Conservation (phyloP, 2,113 vertebrate species). For the Phainopepla nitens region DNA sequence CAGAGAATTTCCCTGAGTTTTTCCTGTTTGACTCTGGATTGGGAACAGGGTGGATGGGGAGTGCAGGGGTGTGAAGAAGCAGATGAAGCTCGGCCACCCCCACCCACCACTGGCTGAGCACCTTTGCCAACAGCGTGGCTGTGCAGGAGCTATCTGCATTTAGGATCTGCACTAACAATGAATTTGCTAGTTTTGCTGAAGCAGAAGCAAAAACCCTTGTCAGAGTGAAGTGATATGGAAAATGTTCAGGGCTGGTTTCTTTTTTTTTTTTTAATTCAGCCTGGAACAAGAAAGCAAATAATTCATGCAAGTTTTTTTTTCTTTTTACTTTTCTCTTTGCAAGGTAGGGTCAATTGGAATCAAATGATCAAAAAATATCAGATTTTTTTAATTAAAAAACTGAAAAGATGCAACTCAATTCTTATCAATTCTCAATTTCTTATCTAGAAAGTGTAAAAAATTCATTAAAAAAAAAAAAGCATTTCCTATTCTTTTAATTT, state of each 20-base stretch:
- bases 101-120: background rate
- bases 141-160: background rate
- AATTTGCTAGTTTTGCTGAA: conserved; percentile 19
- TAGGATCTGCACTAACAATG: conserved; percentile 19
- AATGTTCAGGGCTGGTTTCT: background rate
- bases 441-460: background rate
- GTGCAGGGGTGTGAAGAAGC: background rate
- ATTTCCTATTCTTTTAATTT: background rate
- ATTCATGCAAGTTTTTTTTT: background rate
- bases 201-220: background rate
- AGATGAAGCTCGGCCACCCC: background rate
- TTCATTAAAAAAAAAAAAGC: background rate
- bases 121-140: background rate
- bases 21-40: background rate
- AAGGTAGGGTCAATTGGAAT: background rate
- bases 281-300: background rate
- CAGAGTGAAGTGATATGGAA: conserved; percentile 17
- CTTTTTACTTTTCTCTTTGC: background rate
- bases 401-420: background rate
- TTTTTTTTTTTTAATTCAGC: background rate
- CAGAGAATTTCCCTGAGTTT: background rate
- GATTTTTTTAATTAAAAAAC: background rate
- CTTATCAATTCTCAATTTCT: background rate
- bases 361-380: fast-evolving
- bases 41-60: background rate